Conservation (phyloP, 2,797 vertebrate genomes). For the Pristis pectinata region DNA sequence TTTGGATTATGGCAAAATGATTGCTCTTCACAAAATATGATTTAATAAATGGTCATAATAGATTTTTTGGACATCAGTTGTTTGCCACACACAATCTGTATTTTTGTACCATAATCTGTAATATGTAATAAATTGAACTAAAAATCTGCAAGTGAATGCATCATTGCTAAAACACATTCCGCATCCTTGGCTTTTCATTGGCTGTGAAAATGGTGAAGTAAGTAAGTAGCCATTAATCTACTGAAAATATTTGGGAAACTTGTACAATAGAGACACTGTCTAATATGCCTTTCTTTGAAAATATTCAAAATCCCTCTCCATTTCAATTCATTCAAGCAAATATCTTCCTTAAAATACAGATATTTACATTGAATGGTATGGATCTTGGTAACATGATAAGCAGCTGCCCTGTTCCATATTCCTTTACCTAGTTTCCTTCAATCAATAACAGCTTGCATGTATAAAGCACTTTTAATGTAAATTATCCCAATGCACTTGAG, state of each 20-base stretch:
- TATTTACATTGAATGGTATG: background rate
- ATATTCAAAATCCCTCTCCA: background rate
- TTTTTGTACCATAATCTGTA: conserved; percentile 7
- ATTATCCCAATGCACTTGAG: background rate
- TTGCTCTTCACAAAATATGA: background rate
- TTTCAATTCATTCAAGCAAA: background rate
- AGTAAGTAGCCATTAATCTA: background rate
- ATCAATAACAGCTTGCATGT: background rate
- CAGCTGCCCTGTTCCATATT: background rate
- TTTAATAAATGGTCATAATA: background rate
- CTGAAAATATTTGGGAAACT: background rate
- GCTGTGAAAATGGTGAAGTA: background rate
- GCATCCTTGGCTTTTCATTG: background rate
- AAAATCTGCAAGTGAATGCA: background rate
- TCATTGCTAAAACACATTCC: conserved; percentile 1
- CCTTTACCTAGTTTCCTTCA: background rate
- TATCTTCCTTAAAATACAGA: background rate
- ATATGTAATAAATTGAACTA: background rate
- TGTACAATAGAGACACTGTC: background rate
- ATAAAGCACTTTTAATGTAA: background rate
- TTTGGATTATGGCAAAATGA: background rate
- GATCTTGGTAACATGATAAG: background rate
- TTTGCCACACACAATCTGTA: background rate
- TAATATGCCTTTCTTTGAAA: background rate
- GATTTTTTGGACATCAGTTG: background rate